These are phyloP conservation scores for Barnardius zonarius DNA, from an alignment of 2,113 vertebrate species.

Conservation along the genomic window DNA sequence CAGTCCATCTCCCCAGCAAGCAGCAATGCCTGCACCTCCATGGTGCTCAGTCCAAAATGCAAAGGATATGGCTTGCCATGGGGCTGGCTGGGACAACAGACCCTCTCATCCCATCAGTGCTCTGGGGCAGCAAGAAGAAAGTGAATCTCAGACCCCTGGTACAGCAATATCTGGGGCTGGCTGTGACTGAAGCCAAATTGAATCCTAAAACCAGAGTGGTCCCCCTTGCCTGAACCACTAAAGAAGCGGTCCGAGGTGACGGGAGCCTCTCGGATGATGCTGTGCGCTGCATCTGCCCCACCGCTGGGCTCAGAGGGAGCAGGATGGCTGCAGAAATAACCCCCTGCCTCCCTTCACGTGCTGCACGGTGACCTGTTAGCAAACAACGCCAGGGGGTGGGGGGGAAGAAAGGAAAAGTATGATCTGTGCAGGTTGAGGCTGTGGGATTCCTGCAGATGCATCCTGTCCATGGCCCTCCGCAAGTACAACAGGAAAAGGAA, in stretches of 20 bases:
- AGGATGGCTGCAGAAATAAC: neutral
- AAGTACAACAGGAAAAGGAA: constrained; percentile 75
- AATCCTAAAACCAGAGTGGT: neutral
- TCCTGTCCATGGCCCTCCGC: constrained; percentile 60
- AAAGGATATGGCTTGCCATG: neutral
- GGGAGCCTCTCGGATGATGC: neutral
- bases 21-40: neutral
- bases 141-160: neutral
- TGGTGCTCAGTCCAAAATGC: neutral
- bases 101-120: neutral
- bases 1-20: neutral
- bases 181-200: neutral
- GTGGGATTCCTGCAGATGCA: constrained; percentile 76
- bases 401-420: constrained; percentile 56
- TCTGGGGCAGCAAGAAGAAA: neutral
- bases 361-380: neutral
- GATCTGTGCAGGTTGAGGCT: constrained; percentile 61
- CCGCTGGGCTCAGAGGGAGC: fast-evolving
- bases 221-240: neutral
- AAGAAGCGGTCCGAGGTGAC: fast-evolving
- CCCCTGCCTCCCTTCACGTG: neutral
- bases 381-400: neutral
- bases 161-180: neutral
- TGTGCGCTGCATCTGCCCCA: neutral
- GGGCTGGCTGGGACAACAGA: neutral